These are phyloP conservation scores for Anisognathus igniventris DNA, from an alignment of 2,797 vertebrate species.

Conservation along the genomic window DNA sequence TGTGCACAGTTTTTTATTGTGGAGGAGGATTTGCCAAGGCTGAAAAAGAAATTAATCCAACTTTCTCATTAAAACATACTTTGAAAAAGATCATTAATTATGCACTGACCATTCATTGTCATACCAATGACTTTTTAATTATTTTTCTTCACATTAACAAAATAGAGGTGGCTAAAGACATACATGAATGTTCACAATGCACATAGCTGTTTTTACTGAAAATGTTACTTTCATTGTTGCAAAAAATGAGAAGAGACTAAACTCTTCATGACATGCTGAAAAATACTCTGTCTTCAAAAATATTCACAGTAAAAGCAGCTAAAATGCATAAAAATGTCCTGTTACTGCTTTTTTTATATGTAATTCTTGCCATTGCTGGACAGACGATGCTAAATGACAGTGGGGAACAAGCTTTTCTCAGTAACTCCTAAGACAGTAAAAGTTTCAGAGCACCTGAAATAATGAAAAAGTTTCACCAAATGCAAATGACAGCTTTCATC, in stretches of 20 bases:
- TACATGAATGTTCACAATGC: not conserved
- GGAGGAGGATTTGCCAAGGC: not conserved
- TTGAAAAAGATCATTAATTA: not conserved
- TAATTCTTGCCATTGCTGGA: not conserved
- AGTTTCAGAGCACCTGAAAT: slow-evolving; percentile 32
- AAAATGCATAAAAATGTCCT: not conserved
- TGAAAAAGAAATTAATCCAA: slow-evolving; percentile 8
- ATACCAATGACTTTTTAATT: not conserved
- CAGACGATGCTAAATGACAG: not conserved
- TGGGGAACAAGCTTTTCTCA: not conserved
- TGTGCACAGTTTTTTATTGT: not conserved
- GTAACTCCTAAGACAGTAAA: not conserved
- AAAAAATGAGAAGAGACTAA: not conserved
- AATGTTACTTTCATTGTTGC: not conserved
- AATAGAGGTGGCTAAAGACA: not conserved
- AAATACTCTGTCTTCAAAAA: not conserved
- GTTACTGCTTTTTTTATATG: not conserved
- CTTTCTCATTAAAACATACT: not conserved
- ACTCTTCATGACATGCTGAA: not conserved
- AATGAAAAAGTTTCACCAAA: slow-evolving; percentile 2
- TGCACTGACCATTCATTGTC: not conserved
- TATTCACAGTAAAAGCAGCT: not conserved
- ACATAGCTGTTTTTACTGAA: not conserved
- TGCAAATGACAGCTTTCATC: slow-evolving; percentile 41
- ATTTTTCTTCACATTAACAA: not conserved